Evolutionary conservation across 2,113 vertebrate genomes (phyloP), one percentile per base, ranked within the genome.

Genomic region (Leiothrix lutea): DNA sequence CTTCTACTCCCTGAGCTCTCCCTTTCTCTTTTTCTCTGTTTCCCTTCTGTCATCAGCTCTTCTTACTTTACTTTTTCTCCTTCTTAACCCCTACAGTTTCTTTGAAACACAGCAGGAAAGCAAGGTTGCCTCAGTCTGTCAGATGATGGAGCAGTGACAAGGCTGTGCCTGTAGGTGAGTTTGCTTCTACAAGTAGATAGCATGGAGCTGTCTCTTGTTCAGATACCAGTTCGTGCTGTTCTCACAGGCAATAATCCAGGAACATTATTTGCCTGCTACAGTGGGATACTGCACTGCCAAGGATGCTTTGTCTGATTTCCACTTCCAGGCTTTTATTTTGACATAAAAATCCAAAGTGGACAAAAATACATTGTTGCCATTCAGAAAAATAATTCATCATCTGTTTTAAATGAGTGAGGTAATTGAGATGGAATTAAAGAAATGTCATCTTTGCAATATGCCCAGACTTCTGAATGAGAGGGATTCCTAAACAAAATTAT

Each of bases 301-400:
- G 36, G 40, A 61, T 61, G 8, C 29, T 57, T 92, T 79, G 33
- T 69, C 47, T 2, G 4, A 69, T 81, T 90, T 96, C 50, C 29
- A 82, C 51, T 62, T 94, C 26, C 62, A 87, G 50, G 44, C 81
- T 95, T 91, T 90, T 91, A 90, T 91, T 94, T 64, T 95, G 86
- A 85, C 50, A 65, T 44, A 53, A 79, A 58, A 70, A 82, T 8
- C 3, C 31, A 44, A 81, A 61, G 31, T 42, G 42, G 53, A 81
- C 31, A 61, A 77, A 91, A 94, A 80, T 44, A 73, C 54, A 62
- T 85, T 85, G 42, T 66, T 91, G 62, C 62, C 62, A 90, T 95
- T 95, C 74, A 85, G 84, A 88, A 96, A 95, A 94, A 91, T 69
- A 92, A 70, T 80, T 82, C n/a, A 44, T 91, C 89, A 77, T 92